Percentiles rank a stretch among this genome's conserved stretches.
phyloP scores from a whole-genome alignment of 2,888 invertebrate genomes.

The Hydraecia micacea region DNA sequence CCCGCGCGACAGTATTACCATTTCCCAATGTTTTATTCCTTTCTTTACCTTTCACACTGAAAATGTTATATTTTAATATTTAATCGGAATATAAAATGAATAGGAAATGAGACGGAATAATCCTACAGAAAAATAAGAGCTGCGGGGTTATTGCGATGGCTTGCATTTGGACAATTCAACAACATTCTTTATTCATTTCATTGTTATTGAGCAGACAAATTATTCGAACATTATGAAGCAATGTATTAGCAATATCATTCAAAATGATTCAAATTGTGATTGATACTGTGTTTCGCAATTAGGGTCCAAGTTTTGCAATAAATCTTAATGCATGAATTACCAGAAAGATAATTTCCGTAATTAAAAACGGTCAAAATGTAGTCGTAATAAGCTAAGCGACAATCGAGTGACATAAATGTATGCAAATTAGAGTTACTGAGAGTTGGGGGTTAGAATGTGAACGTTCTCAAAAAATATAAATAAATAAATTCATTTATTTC shows the following conservation, averaged over 20 bases:
- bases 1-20: constrained; percentile 44
- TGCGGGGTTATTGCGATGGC: background rate
- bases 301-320: background rate
- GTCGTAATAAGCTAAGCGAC: no score
- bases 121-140: background rate
- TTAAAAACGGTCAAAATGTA: background rate
- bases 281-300: background rate
- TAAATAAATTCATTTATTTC: no score
- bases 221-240: background rate
- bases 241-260: background rate
- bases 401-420: background rate
- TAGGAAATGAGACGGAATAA: background rate
- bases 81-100: constrained; percentile 14
- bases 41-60: constrained; percentile 26
- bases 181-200: background rate
- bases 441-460: background rate
- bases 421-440: background rate
- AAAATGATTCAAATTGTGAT: background rate
- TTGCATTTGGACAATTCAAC: background rate
- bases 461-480: background rate
- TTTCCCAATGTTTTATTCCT: constrained; percentile 22
- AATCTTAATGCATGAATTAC: background rate
- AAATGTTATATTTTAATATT: constrained; percentile 36
- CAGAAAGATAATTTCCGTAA: background rate
- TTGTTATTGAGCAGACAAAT: background rate